Evolutionary conservation across 2,797 vertebrate species (phyloP).

Genomic region (Lophius americanus): DNA sequence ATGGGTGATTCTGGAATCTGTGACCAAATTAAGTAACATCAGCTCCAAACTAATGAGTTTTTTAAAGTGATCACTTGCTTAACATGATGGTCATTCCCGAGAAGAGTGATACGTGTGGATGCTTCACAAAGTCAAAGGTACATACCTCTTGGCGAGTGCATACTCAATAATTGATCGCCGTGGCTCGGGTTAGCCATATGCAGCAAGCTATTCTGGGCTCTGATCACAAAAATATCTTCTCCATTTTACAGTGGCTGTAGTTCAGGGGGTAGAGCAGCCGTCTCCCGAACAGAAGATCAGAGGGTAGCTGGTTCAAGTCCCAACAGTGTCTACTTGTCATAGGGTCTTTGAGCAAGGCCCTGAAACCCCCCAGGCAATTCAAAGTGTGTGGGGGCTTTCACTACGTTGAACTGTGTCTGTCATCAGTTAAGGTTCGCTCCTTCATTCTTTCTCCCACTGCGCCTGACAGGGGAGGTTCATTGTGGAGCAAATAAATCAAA

Average conservation of each 20-base stretch:
- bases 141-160: slow-evolving; percentile 27
- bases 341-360: too few relatives aligned
- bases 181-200: slow-evolving; percentile 37
- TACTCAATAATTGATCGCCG: slow-evolving; percentile 66
- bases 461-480: background rate
- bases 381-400: too few relatives aligned
- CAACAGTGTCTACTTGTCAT: too few relatives aligned
- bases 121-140: slow-evolving; percentile 23
- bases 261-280: too few relatives aligned
- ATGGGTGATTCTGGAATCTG: slow-evolving; percentile 7
- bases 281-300: too few relatives aligned
- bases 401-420: too few relatives aligned
- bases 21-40: slow-evolving; percentile 5
- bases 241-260: slow-evolving; percentile 10
- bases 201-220: slow-evolving; percentile 16
- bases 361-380: too few relatives aligned
- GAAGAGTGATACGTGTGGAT: slow-evolving; percentile 9
- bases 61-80: background rate
- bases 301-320: too few relatives aligned
- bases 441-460: background rate
- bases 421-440: slow-evolving; percentile 7
- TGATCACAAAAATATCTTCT: slow-evolving; percentile 48
- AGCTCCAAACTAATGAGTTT: background rate
- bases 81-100: background rate
- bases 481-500: slow-evolving; percentile 23